Base-by-base conservation (phyloP, 1,140 invertebrate species). In the Calliphora vicina region DNA sequence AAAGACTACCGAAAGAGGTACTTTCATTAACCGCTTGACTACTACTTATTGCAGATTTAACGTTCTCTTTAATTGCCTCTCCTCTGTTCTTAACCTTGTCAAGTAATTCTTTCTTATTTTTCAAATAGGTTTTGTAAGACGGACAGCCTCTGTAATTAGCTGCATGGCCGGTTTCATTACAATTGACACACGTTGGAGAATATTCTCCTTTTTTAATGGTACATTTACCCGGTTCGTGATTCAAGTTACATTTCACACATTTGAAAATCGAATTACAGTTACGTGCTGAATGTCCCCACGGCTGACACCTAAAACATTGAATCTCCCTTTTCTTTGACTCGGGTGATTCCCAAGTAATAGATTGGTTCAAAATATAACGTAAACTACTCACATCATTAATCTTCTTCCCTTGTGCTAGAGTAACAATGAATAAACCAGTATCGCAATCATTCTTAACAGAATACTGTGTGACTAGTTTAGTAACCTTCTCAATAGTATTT, bases 161-260 rank as follows among this genome's bases (percentile, higher is more conserved):
- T 5, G 25, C 23, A 73, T 73, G 71, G 12, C 23, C 71, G 10
- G n/a, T 12, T 10, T 73, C 13, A 12, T 26, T 26, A 15, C 71
- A 73, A 23, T 73, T 71, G 67, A 76, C 17, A 76, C 73, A 76
- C 3, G 9, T n/a, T 29, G 73, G 29, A n/a, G 23, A 20, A 25
- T 4, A n/a, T 20, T 76, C 29, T 13, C 73, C 73, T 17, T 76
- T 35, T 9, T 35, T n/a, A 35, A 76, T 42, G 2, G 5, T 35
- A 42, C 73, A 76, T 15, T 17, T 10, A 23, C 73, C 73, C 5
- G 15, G 27, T 17, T 29, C 73, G 17, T 76, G 27, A 17, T 35
- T n/a, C 20, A 35, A 29, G 42, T 35, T 35, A 76, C 73, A 76
- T 76, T 35, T 76, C 12, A 76, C 73, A 76, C 73, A 76, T 8